Base-by-base conservation (phyloP, 2,797 vertebrate species). In the Bovichtus diacanthus region DNA sequence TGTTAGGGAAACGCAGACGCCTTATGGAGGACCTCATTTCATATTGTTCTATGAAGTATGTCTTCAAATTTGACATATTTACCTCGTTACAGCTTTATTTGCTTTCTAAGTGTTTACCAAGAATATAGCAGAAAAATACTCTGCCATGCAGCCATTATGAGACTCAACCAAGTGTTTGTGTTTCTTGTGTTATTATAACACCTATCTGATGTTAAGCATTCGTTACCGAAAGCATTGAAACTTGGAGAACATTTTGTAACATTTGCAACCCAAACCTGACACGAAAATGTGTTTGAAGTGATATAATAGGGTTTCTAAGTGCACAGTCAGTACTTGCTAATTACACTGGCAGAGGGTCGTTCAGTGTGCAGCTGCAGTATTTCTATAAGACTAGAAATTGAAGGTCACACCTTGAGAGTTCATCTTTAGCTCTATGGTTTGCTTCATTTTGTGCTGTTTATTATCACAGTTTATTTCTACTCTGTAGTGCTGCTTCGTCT, bases 321-420 rank as follows among this genome's bases (percentile, higher is more conserved):
- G 62, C 31, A 31, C 5, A 18, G n/a, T 55, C 39, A 25, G 38
- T 36, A 11, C 41, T 70, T 2, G 53, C 27, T 58, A 72, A 72
- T 58, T 62, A 49, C n/a, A 46, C 49, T 2, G 3, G 29, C 9
- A 70, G 53, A 46, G 15, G 13, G 23, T 38, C 19, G 18, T 51
- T 47, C 5, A 19, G 36, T 18, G 36, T n/a, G 44, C 54, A 13
- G 21, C 68, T 50, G 4, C 18, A 19, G 9, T 11, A 8, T 47
- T 63, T 53, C 13, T 58, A 4, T 46, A 49, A 19, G 59, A 19
- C 3, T 66, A 16, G 2, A 46, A 47, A 62, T 47, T 65, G 5
- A 72, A 70, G 59, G 58, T 64, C 77, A 65, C 27, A 38, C 38
- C 27, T 53, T 63, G 9, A 54, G n/a, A 36, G 34, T 25, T 69